Percentiles rank a stretch among this genome's conserved stretches.
Conservation (phyloP, 2,797 vertebrate genomes). For the Lepus townsendii region DNA sequence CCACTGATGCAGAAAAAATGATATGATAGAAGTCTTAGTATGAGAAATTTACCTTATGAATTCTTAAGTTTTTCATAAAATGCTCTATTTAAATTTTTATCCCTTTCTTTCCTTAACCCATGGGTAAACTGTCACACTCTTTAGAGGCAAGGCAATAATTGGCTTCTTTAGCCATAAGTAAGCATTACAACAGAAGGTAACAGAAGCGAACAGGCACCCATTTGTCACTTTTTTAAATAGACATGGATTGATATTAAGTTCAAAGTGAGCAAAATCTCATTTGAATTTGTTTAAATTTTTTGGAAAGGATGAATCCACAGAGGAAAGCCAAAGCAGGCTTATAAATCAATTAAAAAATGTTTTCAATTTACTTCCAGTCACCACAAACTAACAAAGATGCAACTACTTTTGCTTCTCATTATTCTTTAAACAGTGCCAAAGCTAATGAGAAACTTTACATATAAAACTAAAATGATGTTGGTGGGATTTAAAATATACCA, state of each 20-base stretch:
- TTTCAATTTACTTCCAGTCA: constrained; percentile 25
- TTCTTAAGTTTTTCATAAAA: constrained; percentile 41
- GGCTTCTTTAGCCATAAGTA: background rate
- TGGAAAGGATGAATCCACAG: background rate
- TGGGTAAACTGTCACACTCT: background rate
- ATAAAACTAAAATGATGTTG: constrained; percentile 7
- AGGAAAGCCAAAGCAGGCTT: background rate
- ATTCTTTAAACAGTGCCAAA: background rate
- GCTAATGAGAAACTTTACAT: constrained; percentile 11
- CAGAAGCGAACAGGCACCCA: background rate
- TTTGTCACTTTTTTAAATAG: constrained; percentile 27
- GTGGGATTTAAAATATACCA: background rate
- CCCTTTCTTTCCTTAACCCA: constrained; percentile 36
- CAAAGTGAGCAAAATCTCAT: constrained; percentile 37
- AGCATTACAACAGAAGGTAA: constrained; percentile 14
- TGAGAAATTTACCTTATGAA: constrained; percentile 48
- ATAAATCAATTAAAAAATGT: constrained; percentile 54
- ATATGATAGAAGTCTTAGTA: constrained; percentile 18
- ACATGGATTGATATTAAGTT: background rate
- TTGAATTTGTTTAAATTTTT: constrained; percentile 23
- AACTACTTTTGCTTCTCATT: background rate
- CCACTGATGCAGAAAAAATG: constrained; percentile 10
- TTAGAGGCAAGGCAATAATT: constrained; percentile 24
- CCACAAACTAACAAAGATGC: constrained; percentile 24
- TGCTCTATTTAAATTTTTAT: constrained; percentile 26